Base-by-base conservation (phyloP, 1,140 invertebrate genomes). In the Leptoteleia sp. region DNA sequence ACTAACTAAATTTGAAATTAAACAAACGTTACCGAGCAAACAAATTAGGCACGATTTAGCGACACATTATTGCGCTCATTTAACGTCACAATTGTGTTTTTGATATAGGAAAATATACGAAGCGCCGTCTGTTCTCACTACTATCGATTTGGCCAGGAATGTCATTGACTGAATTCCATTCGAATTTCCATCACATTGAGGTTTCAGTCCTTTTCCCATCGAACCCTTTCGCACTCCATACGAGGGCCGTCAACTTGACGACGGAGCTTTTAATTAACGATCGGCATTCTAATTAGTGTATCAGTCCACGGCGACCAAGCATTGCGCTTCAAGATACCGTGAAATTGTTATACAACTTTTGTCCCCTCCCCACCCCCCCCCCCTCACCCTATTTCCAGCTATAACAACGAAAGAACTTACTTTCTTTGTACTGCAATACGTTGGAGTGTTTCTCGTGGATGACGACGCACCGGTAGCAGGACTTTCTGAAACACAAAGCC, bases 361-460 rank as follows among this genome's bases (percentile, higher is more conserved):
- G n/a, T n/a, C n/a, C n/a, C n/a, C n/a, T n/a, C n/a, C n/a, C n/a
- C n/a, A n/a, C n/a, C n/a, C n/a, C n/a, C n/a, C n/a, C n/a, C n/a
- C n/a, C n/a, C n/a, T n/a, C n/a, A n/a, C 15, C n/a, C 35, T 35
- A 43, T 43, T 13, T 9, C 43, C 19, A 25, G 37, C 27, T 54
- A 33, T 73, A 22, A 67, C 17, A 67, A 59, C 25, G 16, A 47
- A 16, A 38, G 61, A 72, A 96, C 96, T 96, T 91, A 98, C 96
- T 97, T 93, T 97, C 96, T 95, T 98, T 98, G 91, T 97, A 98
- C 89, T 98, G 96, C 76, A 97, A 91, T 71, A 97, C 95, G 90
- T 97, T 97, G 80, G 92, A 91, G 90, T 98, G 96, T 84, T 96
- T 96, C 87, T 96, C 95, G 84, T 97, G 95, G 86, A 97, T 96